phyloP scores from a whole-genome alignment of 2,888 invertebrate genomes.

The Lathronympha strigana region DNA sequence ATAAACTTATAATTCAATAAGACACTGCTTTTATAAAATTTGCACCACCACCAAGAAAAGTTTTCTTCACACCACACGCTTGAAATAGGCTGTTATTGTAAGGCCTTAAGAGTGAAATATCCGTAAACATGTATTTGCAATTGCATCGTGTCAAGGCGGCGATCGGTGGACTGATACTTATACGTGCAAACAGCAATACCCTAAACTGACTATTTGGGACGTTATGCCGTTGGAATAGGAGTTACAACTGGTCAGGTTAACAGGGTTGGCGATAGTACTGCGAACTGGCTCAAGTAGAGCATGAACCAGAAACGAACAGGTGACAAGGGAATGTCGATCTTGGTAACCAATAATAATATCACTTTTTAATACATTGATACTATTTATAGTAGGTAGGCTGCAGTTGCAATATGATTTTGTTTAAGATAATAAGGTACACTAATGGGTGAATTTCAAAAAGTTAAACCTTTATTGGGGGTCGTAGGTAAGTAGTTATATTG shows the following conservation, averaged over 20 bases:
- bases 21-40: slow-evolving; percentile 36
- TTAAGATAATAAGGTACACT: neutral
- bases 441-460: neutral
- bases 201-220: too few species aligned
- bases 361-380: neutral
- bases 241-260: too few species aligned
- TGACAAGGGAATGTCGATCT: slow-evolving; percentile 31
- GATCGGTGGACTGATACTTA: slow-evolving; percentile 8
- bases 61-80: slow-evolving; percentile 12
- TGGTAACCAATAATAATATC: slow-evolving; percentile 12
- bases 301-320: slow-evolving; percentile 23
- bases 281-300: slow-evolving; percentile 24
- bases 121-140: slow-evolving; percentile 11
- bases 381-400: too few species aligned
- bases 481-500: too few species aligned
- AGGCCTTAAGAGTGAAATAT: slow-evolving; percentile 26
- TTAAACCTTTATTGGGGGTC: too few species aligned
- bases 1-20: slow-evolving; percentile 15
- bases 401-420: slow-evolving; percentile 1
- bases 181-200: too few species aligned
- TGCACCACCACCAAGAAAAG: slow-evolving; percentile 27
- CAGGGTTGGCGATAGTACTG: too few species aligned
- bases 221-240: too few species aligned
- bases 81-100: neutral
- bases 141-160: slow-evolving; percentile 33